Percentiles rank a stretch among this genome's conserved stretches.
These are phyloP conservation scores for Paratrypauchen microcephalus DNA, from an alignment of 2,797 vertebrate genomes.

Conservation along the genomic window DNA sequence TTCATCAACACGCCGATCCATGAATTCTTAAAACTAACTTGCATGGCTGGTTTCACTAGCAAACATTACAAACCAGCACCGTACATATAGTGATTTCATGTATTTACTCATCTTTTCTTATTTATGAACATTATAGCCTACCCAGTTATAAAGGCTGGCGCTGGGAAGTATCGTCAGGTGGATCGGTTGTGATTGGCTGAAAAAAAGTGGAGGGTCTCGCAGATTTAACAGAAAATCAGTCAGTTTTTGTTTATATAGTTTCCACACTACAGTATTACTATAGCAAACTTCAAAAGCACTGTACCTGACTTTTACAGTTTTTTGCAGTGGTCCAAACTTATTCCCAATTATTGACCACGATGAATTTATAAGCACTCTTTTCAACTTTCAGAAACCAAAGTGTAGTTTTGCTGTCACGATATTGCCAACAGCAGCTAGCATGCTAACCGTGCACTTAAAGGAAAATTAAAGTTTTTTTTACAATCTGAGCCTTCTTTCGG, in stretches of 20 bases:
- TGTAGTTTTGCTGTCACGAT: no score
- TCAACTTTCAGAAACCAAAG: no score
- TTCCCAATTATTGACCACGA: no score
- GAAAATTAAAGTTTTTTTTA: no score
- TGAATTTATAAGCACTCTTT: no score
- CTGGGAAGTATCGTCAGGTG: background rate
- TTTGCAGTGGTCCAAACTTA: no score
- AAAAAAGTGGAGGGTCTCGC: background rate
- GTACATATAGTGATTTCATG: conserved; percentile 67
- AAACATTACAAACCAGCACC: conserved; percentile 81
- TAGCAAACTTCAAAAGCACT: no score
- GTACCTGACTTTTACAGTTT: no score
- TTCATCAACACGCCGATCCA: conserved; percentile 64
- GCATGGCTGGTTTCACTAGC: conserved; percentile 78
- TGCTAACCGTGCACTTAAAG: no score
- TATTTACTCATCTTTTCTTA: conserved; percentile 58
- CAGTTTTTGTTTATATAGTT: background rate
- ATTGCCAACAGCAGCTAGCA: no score
- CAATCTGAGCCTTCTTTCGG: no score
- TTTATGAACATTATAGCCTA: conserved; percentile 67
- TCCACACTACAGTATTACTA: background rate
- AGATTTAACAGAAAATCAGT: background rate
- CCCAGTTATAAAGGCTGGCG: conserved; percentile 37
- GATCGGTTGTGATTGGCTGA: background rate
- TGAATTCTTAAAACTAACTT: conserved; percentile 73